These are phyloP conservation scores for Micrasema longulum DNA, from an alignment of 1,140 invertebrate species.

Conservation along the genomic window DNA sequence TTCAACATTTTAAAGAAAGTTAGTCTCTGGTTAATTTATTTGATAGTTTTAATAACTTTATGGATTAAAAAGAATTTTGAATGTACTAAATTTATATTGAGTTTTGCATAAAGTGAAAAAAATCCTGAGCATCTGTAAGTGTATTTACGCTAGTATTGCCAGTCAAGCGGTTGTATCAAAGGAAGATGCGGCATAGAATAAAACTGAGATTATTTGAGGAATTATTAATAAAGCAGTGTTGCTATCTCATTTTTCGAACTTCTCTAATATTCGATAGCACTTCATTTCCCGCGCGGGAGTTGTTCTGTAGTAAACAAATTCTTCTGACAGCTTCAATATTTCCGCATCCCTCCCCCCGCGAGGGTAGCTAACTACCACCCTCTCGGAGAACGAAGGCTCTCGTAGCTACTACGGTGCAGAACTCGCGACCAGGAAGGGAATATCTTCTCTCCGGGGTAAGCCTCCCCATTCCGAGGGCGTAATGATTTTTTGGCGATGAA, in stretches of 20 bases:
- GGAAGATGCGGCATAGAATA: background rate
- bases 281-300: constrained; percentile 52
- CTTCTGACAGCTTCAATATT: constrained; percentile 55
- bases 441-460: constrained; percentile 21
- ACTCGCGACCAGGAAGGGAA: constrained; percentile 34
- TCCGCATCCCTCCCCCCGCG: constrained; percentile 44
- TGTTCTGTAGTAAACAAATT: constrained; percentile 54
- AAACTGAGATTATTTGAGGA: background rate
- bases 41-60: background rate
- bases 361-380: constrained; percentile 47
- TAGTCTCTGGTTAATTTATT: too few species aligned
- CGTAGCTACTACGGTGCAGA: constrained; percentile 36
- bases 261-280: constrained; percentile 53
- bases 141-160: too few species aligned
- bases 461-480: constrained; percentile 63
- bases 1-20: too few species aligned
- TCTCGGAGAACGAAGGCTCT: constrained; percentile 46
- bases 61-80: background rate
- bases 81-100: background rate
- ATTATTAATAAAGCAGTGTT: constrained; percentile 25
- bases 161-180: background rate
- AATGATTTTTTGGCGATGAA: constrained; percentile 72
- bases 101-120: background rate
- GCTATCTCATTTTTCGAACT: constrained; percentile 31
- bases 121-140: too few species aligned